Evolutionary conservation across 2,888 invertebrate genomes (phyloP).

Genomic region (Tholera decimalis): DNA sequence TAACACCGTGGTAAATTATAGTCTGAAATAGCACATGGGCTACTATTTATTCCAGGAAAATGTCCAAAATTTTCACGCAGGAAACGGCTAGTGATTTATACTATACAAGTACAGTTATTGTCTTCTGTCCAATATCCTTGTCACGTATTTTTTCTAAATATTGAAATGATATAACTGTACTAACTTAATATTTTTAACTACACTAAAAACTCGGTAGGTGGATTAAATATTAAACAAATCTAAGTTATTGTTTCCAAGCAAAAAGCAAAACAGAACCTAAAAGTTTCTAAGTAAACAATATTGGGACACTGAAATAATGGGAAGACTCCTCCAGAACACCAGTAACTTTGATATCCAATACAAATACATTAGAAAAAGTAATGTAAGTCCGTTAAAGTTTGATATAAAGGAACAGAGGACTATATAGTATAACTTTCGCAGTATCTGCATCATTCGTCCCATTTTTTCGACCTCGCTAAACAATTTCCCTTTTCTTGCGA

Average conservation of each 20-base stretch:
- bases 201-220: background rate
- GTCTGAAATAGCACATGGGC: no score
- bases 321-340: constrained; percentile 24
- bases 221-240: constrained; percentile 5
- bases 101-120: no score
- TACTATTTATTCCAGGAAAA: no score
- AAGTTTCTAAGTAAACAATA: constrained; percentile 43
- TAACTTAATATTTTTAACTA: background rate
- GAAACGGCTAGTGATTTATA: no score
- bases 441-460: constrained; percentile 28
- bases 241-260: background rate
- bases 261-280: constrained; percentile 4
- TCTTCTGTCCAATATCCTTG: no score
- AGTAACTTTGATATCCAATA: constrained; percentile 42
- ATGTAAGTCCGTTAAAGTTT: constrained; percentile 50
- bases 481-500: constrained; percentile 9
- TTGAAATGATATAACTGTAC: background rate
- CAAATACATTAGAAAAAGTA: constrained; percentile 47
- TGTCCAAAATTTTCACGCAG: no score
- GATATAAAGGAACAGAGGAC: constrained; percentile 34
- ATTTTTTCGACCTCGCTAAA: constrained; percentile 1
- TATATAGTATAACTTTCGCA: constrained; percentile 51
- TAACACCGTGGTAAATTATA: no score
- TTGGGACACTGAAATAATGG: constrained; percentile 32
- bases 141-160: no score